These are phyloP conservation scores for Pseudoips prasinana DNA, from an alignment of 2,888 invertebrate genomes.

Conservation along the genomic window DNA sequence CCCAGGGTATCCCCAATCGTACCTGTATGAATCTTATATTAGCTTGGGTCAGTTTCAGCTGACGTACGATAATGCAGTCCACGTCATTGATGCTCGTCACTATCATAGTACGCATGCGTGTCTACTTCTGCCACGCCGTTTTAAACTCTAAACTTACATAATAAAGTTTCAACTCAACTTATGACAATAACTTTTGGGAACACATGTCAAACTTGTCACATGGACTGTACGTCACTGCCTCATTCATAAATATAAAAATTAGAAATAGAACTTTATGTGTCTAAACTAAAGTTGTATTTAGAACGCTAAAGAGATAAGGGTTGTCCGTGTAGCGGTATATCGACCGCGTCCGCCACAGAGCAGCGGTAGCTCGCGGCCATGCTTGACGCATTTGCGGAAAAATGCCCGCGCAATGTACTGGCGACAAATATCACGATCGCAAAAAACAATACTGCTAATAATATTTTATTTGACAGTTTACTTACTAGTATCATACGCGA, in stretches of 20 bases:
- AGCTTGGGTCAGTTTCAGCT: too few relatives aligned
- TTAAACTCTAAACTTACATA: constrained; percentile 4
- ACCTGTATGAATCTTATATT: too few relatives aligned
- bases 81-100: constrained; percentile 26
- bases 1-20: too few relatives aligned
- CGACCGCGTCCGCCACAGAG: constrained; percentile 51
- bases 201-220: constrained; percentile 17
- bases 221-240: constrained; percentile 11
- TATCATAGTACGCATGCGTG: constrained; percentile 18
- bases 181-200: constrained; percentile 3
- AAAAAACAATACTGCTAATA: constrained; percentile 41
- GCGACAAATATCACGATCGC: constrained; percentile 48
- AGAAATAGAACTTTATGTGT: constrained; percentile 6
- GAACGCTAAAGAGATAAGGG: constrained; percentile 10
- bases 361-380: constrained; percentile 41
- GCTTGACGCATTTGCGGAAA: constrained; percentile 33
- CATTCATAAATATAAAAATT: neutral
- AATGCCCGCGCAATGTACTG: constrained; percentile 47
- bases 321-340: constrained; percentile 38
- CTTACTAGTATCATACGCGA: constrained; percentile 38
- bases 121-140: neutral
- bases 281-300: constrained; percentile 10
- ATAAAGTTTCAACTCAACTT: constrained; percentile 8
- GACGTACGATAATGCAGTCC: constrained; percentile 11
- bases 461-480: constrained; percentile 44